Evolutionary conservation across 2,888 invertebrate species (phyloP).

Genomic region (Metallyticus violacea): DNA sequence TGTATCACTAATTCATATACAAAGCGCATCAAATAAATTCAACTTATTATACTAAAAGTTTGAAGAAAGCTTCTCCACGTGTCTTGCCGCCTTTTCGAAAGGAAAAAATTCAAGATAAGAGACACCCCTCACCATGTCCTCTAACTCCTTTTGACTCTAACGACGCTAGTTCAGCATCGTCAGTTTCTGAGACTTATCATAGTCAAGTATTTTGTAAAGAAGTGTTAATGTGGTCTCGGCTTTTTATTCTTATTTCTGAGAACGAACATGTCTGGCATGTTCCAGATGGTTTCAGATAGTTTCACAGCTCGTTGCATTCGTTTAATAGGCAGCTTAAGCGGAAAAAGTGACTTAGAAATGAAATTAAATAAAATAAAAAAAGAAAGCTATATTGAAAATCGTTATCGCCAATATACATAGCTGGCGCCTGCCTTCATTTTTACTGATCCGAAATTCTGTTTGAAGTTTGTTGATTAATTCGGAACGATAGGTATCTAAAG

Average conservation of each 20-base stretch:
- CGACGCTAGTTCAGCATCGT: too few relatives aligned
- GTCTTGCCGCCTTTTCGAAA: too few relatives aligned
- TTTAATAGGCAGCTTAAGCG: neutral
- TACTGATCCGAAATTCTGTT: neutral
- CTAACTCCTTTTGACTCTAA: too few relatives aligned
- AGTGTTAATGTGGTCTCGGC: neutral
- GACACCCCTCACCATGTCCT: too few relatives aligned
- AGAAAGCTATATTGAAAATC: neutral
- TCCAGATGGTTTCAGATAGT: neutral
- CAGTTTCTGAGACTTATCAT: too few relatives aligned
- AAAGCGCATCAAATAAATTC: too few relatives aligned
- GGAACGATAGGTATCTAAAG: too few relatives aligned
- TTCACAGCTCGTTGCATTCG: neutral
- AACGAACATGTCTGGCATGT: neutral
- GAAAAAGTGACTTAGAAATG: neutral
- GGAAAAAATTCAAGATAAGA: too few relatives aligned
- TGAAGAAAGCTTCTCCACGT: too few relatives aligned
- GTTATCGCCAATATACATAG: neutral
- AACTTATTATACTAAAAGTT: too few relatives aligned
- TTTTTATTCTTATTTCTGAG: neutral
- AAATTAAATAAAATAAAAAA: neutral
- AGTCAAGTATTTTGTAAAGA: neutral
- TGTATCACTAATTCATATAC: too few relatives aligned
- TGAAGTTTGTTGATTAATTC: too few relatives aligned
- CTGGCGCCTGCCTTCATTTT: neutral